Evolutionary conservation across 2,113 vertebrate genomes (phyloP).

Genomic region (Ivindomyrus marchei): DNA sequence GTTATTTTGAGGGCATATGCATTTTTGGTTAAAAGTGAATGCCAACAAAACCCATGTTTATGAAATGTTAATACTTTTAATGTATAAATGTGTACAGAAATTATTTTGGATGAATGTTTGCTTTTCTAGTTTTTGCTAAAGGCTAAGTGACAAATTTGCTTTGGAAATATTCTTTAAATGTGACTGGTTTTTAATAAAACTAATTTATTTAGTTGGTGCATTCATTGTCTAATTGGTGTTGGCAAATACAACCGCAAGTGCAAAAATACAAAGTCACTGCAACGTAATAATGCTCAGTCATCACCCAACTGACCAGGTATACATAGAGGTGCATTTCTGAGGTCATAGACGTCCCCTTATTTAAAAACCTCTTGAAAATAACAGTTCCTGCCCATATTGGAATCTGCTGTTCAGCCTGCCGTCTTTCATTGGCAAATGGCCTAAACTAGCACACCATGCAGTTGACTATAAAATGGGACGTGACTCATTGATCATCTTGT

Average conservation of each 20-base stretch:
- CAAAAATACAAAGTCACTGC: background rate
- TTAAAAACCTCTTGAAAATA: background rate
- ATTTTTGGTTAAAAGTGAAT: background rate
- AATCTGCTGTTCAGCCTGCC: background rate
- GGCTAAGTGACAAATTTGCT: background rate
- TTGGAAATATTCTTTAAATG: constrained; percentile 20
- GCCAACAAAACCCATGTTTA: background rate
- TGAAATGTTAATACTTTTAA: background rate
- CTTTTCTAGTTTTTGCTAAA: constrained; percentile 16
- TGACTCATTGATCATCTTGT: constrained; percentile 61
- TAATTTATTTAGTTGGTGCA: constrained; percentile 44
- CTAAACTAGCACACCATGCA: constrained; percentile 41
- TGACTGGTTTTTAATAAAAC: constrained; percentile 50
- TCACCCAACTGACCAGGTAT: background rate
- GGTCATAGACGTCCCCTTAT: background rate
- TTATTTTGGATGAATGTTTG: background rate
- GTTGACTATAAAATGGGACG: constrained; percentile 62
- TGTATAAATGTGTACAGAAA: constrained; percentile 15
- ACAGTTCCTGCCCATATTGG: background rate
- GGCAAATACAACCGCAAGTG: background rate
- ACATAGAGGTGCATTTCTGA: background rate
- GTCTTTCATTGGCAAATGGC: constrained; percentile 9
- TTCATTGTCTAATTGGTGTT: constrained; percentile 7
- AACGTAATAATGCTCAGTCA: background rate
- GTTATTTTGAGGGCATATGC: background rate